Evolutionary conservation across 1,140 invertebrate species (phyloP).

Genomic region (Macrobrachium rosenbergii): DNA sequence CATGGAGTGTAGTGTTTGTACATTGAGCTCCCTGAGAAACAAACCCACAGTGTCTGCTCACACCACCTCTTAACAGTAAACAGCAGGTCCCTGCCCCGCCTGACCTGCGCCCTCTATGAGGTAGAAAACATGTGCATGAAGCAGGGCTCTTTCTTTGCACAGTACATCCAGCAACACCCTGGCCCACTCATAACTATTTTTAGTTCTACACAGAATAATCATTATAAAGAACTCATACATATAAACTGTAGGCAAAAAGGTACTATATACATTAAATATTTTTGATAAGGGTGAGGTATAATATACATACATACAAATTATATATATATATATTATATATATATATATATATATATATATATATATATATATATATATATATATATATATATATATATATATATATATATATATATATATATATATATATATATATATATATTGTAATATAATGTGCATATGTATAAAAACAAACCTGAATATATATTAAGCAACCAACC

Average conservation of each 20-base stretch:
- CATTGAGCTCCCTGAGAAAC: slow-evolving; percentile 64
- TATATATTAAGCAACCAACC: too few species aligned
- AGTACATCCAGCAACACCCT: slow-evolving; percentile 35
- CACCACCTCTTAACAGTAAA: slow-evolving; percentile 28
- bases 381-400: background rate
- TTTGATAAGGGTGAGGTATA: background rate
- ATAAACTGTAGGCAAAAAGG: slow-evolving; percentile 20
- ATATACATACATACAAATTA: too few species aligned
- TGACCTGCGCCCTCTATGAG: slow-evolving; percentile 59
- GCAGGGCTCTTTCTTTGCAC: slow-evolving; percentile 52
- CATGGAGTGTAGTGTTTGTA: slow-evolving; percentile 62
- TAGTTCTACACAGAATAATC: slow-evolving; percentile 42
- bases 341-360: background rate
- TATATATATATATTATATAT: background rate
- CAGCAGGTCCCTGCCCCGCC: slow-evolving; percentile 57
- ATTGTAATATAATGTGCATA: background rate
- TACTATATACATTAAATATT: slow-evolving; percentile 50
- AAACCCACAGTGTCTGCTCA: slow-evolving; percentile 50
- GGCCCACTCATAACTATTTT: slow-evolving; percentile 30
- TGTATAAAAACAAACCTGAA: background rate
- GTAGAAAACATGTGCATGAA: slow-evolving; percentile 63
- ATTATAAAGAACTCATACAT: slow-evolving; percentile 43
- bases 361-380: background rate
- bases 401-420: background rate
- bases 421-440: background rate